Evolutionary conservation across 2,888 invertebrate species (phyloP).

Genomic region (Drosophila mulleri): DNA sequence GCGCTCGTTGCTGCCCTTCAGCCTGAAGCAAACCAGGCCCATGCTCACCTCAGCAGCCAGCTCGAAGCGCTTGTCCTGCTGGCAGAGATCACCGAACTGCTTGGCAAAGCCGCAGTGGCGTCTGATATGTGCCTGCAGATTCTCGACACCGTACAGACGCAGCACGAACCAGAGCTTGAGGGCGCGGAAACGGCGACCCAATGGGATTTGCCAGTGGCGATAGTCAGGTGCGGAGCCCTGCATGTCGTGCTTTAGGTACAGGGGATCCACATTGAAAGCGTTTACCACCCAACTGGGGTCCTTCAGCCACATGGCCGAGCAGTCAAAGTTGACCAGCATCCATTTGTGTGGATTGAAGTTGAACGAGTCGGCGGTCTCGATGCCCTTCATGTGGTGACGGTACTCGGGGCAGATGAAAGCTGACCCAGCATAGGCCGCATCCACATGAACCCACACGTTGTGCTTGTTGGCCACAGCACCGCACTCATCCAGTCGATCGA

Average conservation of each 20-base stretch:
- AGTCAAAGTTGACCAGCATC: slow-evolving; percentile 99
- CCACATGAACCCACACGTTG: slow-evolving; percentile 96
- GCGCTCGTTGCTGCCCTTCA: slow-evolving; percentile 93
- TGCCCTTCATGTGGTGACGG: slow-evolving; percentile 94
- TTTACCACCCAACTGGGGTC: slow-evolving; percentile 95
- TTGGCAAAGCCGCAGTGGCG: slow-evolving; percentile 94
- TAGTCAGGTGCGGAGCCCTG: slow-evolving; percentile 96
- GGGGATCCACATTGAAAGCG: slow-evolving; percentile 98
- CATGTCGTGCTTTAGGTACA: slow-evolving; percentile 97
- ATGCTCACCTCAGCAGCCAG: slow-evolving; percentile 94
- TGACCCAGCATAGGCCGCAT: slow-evolving; percentile 97
- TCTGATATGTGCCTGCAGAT: slow-evolving; percentile 94
- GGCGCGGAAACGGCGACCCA: slow-evolving; percentile 96
- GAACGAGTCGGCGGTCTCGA: slow-evolving; percentile 97
- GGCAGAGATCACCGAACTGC: slow-evolving; percentile 92
- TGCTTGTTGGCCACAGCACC: slow-evolving; percentile 93
- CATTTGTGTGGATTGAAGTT: slow-evolving; percentile 99
- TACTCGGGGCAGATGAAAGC: slow-evolving; percentile 99
- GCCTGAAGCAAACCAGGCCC: slow-evolving; percentile 97
- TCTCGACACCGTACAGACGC: slow-evolving; percentile 94
- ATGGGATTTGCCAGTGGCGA: slow-evolving; percentile 98
- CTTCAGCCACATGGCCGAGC: slow-evolving; percentile 98
- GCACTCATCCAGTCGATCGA: slow-evolving; percentile 95
- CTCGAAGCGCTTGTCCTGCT: slow-evolving; percentile 93
- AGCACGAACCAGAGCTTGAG: slow-evolving; percentile 98